Conservation (phyloP, 2,797 vertebrate species). For the Enteromius radiatus region DNA sequence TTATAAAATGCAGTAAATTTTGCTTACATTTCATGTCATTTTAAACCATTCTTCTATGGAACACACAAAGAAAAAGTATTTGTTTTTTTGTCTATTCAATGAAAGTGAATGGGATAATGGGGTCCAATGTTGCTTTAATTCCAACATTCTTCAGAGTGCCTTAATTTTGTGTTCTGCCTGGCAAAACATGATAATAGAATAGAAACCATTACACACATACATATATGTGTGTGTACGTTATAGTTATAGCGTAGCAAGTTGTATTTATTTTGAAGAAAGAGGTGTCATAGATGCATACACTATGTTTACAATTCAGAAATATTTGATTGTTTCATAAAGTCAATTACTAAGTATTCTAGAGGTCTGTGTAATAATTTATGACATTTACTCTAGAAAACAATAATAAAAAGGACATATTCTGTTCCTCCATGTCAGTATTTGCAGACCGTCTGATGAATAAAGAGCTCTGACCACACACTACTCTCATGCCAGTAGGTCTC, state of each 20-base stretch:
- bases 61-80: not conserved
- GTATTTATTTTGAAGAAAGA: not conserved
- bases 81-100: not conserved
- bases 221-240: too few species aligned
- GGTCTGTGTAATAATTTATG: not conserved
- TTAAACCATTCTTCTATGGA: not conserved
- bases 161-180: not conserved
- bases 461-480: constrained; percentile 3
- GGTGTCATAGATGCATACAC: too few species aligned
- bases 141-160: not conserved
- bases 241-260: not conserved
- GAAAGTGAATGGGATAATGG: not conserved
- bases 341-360: not conserved
- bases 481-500: not conserved
- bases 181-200: not conserved
- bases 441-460: not conserved
- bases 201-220: not conserved
- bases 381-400: not conserved
- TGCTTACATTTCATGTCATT: not conserved
- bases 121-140: not conserved
- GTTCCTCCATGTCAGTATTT: not conserved
- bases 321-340: not conserved
- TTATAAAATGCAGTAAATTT: not conserved
- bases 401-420: not conserved
- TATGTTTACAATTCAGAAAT: not conserved